Conservation (phyloP, 2,113 vertebrate species). For the Pitta sordida region DNA sequence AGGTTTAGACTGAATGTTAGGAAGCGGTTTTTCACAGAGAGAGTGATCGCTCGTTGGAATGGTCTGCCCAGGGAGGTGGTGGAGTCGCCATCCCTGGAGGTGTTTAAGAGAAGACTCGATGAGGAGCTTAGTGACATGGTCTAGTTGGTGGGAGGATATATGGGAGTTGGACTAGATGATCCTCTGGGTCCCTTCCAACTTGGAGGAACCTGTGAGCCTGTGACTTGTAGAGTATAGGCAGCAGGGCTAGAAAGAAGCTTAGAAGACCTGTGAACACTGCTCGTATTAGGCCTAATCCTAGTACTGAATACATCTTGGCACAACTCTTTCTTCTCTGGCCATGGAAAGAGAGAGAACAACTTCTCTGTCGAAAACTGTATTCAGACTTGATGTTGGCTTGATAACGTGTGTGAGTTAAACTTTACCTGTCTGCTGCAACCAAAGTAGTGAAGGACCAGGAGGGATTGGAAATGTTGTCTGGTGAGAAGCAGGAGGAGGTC, state of each 20-base stretch:
- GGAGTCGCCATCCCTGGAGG: no score
- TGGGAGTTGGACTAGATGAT: no score
- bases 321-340: not conserved
- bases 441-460: not conserved
- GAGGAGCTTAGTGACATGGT: no score
- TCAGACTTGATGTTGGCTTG: not conserved
- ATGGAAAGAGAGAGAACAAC: not conserved
- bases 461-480: not conserved
- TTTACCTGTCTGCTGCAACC: not conserved
- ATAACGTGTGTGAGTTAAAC: not conserved
- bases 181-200: no score
- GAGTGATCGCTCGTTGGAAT: no score
- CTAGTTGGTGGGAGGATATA: no score
- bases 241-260: not conserved
- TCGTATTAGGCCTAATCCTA: not conserved
- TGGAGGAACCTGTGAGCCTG: no score
- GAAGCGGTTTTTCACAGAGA: no score
- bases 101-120: no score
- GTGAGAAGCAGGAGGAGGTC: not conserved
- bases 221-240: not conserved
- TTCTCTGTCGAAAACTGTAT: not conserved
- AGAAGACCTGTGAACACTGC: not conserved
- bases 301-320: not conserved
- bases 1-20: no score
- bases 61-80: no score